A percentile compares a stretch with the other conserved stretches of the same genome.
phyloP scores from a whole-genome alignment of 92 coral and sea anemone species.

The Phymanthus crucifer region DNA sequence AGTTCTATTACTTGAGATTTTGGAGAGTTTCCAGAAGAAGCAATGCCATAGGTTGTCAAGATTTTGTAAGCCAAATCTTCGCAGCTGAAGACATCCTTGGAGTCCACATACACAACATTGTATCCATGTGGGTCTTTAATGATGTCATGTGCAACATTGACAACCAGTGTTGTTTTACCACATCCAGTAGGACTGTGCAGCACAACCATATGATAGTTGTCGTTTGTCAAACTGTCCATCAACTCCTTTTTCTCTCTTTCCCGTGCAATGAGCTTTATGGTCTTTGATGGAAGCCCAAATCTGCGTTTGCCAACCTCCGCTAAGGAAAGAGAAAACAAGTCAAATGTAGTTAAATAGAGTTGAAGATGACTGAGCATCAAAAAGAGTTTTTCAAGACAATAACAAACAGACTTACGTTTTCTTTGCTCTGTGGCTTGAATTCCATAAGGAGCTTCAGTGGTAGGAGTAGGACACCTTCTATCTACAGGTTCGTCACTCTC shows the following conservation, averaged over 20 bases:
- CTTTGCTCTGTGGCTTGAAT: background rate
- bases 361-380: background rate
- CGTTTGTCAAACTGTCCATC: background rate
- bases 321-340: background rate
- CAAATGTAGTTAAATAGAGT: background rate
- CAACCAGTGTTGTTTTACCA: slow-evolving; percentile 50
- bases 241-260: slow-evolving; percentile 4
- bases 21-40: slow-evolving; percentile 1
- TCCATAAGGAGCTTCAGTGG: background rate
- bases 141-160: slow-evolving; percentile 25
- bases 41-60: slow-evolving; percentile 27
- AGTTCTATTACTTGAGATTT: slow-evolving; percentile 10
- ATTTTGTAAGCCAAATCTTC: slow-evolving; percentile 43
- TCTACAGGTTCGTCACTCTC: background rate
- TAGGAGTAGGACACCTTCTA: background rate
- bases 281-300: slow-evolving; percentile 12
- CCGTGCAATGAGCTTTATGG: slow-evolving; percentile 27
- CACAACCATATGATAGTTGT: slow-evolving; percentile 17
- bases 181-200: slow-evolving; percentile 31
- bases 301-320: background rate
- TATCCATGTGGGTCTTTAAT: background rate
- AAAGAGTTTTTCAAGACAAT: background rate
- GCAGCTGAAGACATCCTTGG: slow-evolving; percentile 23
- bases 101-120: slow-evolving; percentile 33
- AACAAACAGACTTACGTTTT: background rate